phyloP scores from a whole-genome alignment of 2,113 vertebrate species.

The Ariopsis seemanni region DNA sequence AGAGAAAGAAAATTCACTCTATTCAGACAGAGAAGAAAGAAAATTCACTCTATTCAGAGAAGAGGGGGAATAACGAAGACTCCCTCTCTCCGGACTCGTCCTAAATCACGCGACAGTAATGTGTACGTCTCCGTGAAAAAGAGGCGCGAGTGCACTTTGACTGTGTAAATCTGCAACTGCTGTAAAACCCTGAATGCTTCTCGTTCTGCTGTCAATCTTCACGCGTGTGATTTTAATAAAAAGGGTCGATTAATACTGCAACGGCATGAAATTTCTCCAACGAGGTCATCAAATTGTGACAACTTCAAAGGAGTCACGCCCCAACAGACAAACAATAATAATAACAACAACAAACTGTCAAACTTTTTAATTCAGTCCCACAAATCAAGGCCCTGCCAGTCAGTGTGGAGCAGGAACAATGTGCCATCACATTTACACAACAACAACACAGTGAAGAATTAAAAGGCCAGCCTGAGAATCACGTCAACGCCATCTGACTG shows the following conservation, averaged over 20 bases:
- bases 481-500: background rate
- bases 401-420: background rate
- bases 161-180: background rate
- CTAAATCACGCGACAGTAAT: background rate
- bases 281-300: background rate
- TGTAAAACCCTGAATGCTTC: background rate
- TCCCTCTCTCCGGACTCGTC: background rate
- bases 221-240: background rate
- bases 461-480: background rate
- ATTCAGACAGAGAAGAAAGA: background rate
- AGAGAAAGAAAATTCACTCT: background rate
- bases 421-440: background rate
- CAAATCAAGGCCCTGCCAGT: constrained; percentile 36
- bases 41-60: background rate
- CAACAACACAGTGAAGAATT: background rate
- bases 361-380: constrained; percentile 8
- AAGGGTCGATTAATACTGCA: background rate
- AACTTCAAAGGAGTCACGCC: background rate
- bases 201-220: background rate
- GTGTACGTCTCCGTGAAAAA: background rate
- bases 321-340: constrained; percentile 8
- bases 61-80: background rate
- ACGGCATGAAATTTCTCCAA: background rate
- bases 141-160: background rate
- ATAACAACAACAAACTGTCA: background rate